Percentiles rank a stretch among this genome's conserved stretches.
These are phyloP conservation scores for Dromaius novaehollandiae DNA, from an alignment of 2,113 vertebrate genomes.

Conservation along the genomic window DNA sequence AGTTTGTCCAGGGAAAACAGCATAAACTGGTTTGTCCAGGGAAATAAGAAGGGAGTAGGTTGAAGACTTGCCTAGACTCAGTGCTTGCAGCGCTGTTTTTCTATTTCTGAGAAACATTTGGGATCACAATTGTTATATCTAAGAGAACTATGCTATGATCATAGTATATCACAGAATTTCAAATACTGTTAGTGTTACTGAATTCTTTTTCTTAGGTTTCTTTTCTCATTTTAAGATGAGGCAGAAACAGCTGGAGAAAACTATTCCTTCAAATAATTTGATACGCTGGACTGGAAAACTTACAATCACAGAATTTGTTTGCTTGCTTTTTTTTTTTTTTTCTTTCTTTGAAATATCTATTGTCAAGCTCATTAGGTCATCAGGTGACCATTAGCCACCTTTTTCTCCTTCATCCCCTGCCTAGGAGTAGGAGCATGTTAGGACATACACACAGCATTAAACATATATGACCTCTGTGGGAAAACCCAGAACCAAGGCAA, in stretches of 20 bases:
- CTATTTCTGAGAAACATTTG: neutral
- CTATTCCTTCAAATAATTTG: neutral
- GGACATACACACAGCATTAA: neutral
- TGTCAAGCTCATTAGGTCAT: neutral
- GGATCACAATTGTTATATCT: neutral
- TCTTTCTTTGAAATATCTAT: neutral
- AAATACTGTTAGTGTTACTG: neutral
- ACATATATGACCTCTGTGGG: accelerated
- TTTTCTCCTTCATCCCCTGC: neutral
- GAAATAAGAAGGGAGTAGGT: accelerated
- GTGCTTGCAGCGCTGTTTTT: neutral
- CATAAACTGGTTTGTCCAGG: neutral
- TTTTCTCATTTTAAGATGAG: neutral
- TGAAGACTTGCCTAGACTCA: neutral
- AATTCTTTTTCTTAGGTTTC: neutral
- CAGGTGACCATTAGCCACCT: neutral
- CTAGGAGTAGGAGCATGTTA: neutral
- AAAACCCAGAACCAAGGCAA: neutral
- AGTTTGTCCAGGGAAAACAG: neutral
- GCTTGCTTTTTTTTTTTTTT: neutral
- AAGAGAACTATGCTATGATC: neutral
- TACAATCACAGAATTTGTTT: neutral
- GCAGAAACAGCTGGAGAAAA: accelerated
- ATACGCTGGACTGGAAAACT: neutral
- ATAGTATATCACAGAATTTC: neutral